A percentile compares a stretch with the other conserved stretches of the same genome.
phyloP scores from a whole-genome alignment of 2,113 vertebrate genomes.

The Sinocyclocheilus rhinocerous region DNA sequence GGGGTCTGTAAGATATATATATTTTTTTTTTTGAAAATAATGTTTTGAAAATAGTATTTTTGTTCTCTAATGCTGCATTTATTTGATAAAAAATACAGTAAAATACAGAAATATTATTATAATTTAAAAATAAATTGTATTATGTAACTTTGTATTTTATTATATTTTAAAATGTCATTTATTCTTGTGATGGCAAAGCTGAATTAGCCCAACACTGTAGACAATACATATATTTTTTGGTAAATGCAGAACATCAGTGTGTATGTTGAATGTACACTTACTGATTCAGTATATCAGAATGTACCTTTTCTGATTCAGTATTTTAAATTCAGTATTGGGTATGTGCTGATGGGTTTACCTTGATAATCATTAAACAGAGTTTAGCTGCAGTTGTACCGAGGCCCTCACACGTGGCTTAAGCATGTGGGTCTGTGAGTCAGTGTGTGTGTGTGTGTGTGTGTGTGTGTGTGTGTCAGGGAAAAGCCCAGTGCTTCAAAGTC shows the following conservation, averaged over 20 bases:
- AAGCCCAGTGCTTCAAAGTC: constrained; percentile 23
- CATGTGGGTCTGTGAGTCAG: constrained; percentile 17
- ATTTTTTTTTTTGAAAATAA: no score
- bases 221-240: no score
- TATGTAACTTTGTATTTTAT: background rate
- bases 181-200: background rate
- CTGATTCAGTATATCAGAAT: background rate
- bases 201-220: no score
- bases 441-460: constrained; percentile 14
- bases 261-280: background rate
- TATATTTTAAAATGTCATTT: background rate
- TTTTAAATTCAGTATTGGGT: background rate
- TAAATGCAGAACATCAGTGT: no score
- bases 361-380: constrained; percentile 27
- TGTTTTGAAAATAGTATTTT: no score
- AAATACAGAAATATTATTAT: background rate
- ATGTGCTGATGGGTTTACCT: background rate
- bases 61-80: no score
- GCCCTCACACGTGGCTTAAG: constrained; percentile 43
- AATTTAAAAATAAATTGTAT: background rate
- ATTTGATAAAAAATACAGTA: no score
- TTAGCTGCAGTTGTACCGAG: constrained; percentile 4
- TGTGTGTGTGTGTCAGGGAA: constrained; percentile 26
- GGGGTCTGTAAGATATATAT: no score
- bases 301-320: background rate